Evolutionary conservation across 2,888 invertebrate genomes (phyloP).

Genomic region (Catocala nupta): DNA sequence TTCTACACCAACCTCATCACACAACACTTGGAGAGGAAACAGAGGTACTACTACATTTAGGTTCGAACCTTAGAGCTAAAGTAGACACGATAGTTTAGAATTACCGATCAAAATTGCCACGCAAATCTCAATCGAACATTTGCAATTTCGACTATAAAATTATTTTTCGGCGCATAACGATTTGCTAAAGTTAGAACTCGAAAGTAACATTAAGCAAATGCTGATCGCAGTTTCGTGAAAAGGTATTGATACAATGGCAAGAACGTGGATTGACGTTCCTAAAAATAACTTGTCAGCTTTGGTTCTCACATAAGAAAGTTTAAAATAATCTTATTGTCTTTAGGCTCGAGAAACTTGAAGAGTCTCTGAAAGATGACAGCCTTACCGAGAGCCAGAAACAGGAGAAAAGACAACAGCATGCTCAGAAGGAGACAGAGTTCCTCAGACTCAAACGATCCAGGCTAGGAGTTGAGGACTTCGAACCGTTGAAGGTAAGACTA

Average conservation of each 20-base stretch:
- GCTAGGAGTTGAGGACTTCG: conserved; percentile 99
- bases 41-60: conserved; percentile 88
- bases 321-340: neutral
- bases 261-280: no score
- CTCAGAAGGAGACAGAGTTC: conserved; percentile 99
- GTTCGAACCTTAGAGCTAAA: neutral
- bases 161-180: no score
- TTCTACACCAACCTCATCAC: conserved; percentile 99
- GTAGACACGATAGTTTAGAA: neutral
- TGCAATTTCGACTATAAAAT: no score
- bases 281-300: no score
- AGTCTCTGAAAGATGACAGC: conserved; percentile 98
- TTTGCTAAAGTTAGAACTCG: no score
- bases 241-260: no score
- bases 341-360: conserved; percentile 96
- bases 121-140: no score
- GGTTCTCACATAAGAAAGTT: no score
- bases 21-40: conserved; percentile 98
- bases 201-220: no score
- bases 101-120: no score
- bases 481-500: conserved; percentile 94
- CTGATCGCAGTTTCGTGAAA: no score
- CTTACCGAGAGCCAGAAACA: conserved; percentile 97
- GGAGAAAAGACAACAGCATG: conserved; percentile 97
- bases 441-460: conserved; percentile 97